phyloP scores from a whole-genome alignment of 2,797 vertebrate species.

The Gymnothorax javanicus region DNA sequence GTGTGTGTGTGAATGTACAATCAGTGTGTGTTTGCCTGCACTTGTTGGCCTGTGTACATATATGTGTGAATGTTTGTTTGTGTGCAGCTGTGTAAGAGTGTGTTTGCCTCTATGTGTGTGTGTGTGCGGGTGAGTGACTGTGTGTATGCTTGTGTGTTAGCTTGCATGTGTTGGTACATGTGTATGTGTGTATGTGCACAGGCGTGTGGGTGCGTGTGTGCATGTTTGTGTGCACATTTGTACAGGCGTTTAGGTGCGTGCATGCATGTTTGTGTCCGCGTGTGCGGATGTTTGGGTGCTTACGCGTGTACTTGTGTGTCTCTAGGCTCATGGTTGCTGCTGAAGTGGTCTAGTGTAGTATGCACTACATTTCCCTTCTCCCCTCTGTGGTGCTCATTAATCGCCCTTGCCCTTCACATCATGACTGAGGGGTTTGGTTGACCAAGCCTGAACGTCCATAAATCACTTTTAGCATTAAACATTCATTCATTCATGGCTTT shows the following conservation, averaged over 20 bases:
- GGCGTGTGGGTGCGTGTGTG: not conserved
- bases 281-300: not conserved
- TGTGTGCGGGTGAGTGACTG: not conserved
- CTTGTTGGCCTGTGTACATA: slow-evolving; percentile 3
- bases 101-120: not conserved
- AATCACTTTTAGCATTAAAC: not conserved
- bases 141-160: not conserved
- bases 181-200: not conserved
- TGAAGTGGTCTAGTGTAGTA: not conserved
- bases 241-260: not conserved
- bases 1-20: not conserved
- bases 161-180: not conserved
- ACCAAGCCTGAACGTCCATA: not conserved
- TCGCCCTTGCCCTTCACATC: not conserved
- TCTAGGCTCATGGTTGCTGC: not conserved
- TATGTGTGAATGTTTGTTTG: not conserved
- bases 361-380: not conserved
- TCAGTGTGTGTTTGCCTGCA: slow-evolving; percentile 10
- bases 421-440: not conserved
- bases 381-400: not conserved
- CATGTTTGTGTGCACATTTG: not conserved
- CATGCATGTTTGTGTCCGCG: not conserved
- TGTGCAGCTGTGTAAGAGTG: not conserved
- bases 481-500: not conserved
- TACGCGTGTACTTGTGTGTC: not conserved